Evolutionary conservation across 2,113 vertebrate species (phyloP), one percentile per base, ranked within the genome.

Genomic region (Esox niger): DNA sequence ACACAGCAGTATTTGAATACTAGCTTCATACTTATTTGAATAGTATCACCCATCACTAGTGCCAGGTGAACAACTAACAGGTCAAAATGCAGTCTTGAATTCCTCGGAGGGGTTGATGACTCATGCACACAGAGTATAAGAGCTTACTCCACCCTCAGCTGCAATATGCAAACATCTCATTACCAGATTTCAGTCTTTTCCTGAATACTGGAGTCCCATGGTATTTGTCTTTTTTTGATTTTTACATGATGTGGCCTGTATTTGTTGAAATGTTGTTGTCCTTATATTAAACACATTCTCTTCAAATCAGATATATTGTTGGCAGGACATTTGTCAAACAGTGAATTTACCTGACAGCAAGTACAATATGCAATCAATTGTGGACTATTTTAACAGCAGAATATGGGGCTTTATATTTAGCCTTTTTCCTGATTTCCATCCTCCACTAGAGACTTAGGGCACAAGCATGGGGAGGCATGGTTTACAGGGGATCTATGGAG

Each of bases 121-220:
- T 91, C 91, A 92, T 89, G 76, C 85, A 79, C 83, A 70, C 81
- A 80, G 82, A n/a, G 75, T 67, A 77, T 79, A 86, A 76, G 84
- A 80, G 76, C 80, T 84, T 87, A 71, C 80, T 82, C 71, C 74
- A 79, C 59, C 75, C 47, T 82, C 75, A 82, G 81, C 86, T 89
- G 84, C 86, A 82, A 71, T 86, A 87, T 86, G 88, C 86, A 89
- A 86, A 89, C 82, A 88, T 69, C 86, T 89, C 84, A 80, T 87
- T 66, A 75, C 73, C 73, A 85, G 84, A 81, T 87, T 87, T 86
- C 89, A 87, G 63, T 89, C 85, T 86, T 58, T 75, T 68, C 79
- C 74, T 79, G 83, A 61, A 79, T 75, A 83, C 83, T 73, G 77
- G 56, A 84, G 76, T 77, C 73, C 64, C 70, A 82, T 61, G 69